Base-by-base conservation (phyloP, 1,140 invertebrate genomes). In the Drosophila pectinifera region DNA sequence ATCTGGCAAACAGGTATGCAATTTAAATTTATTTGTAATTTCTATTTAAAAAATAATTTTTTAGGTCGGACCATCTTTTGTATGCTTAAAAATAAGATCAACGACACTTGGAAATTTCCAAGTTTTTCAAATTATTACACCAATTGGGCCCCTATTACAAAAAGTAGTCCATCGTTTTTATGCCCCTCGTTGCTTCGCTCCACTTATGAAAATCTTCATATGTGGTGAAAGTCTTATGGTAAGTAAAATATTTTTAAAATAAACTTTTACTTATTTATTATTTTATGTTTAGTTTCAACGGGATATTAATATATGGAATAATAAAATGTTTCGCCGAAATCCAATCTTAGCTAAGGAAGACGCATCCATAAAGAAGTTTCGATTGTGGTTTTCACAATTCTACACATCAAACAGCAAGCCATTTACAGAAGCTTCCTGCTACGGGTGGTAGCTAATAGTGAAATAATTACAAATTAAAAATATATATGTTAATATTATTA, bases 291-390 rank as follows among this genome's bases (percentile, higher is more conserved):
- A 97, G 96, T 95, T 98, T 83, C 95, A 97, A 90, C 93, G 97
- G 4, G 98, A 98, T 85, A 95, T 98, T 0, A 94, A 94, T 61
- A 95, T 98, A 5, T 98, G 98, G 98, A 98, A 98, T 85, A 95
- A 96, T 92, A 98, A 98, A 86, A 94, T 93, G 39, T 98, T 95
- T 91, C 91, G 95, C 0, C 94, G 93, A 45, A 94, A 94, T 26
- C 97, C 97, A 0, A 73, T 95, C 0, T 93, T 97, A 28, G 95
- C 97, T 1, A 95, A 94, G 69, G 95, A 97, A 77, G 97, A 98
- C 85, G 93, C 93, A 18, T 93, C 95, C 0, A 95, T 98, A 1
- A 93, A 93, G 3, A 93, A 94, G 14, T 97, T 96, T 91, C 93
- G 97, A 6, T 92, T 94, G 22, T 98, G 97, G 97, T 98, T 95